phyloP scores from a whole-genome alignment of 2,113 vertebrate species.

The Daubentonia madagascariensis region DNA sequence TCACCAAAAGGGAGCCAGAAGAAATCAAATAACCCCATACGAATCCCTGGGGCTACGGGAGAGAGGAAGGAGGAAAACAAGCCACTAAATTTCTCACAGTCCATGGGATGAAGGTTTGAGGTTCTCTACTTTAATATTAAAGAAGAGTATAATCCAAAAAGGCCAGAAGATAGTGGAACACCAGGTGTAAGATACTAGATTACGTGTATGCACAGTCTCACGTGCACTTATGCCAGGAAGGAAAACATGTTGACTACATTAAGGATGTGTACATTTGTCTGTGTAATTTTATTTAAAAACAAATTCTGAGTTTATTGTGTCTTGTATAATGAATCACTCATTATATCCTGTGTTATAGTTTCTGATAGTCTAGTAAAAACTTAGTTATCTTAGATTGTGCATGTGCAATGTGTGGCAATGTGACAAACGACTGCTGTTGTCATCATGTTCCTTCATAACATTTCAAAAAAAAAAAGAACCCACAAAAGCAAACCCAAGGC shows the following conservation, averaged over 20 bases:
- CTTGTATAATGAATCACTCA: neutral
- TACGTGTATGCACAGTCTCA: neutral
- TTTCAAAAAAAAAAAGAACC: neutral
- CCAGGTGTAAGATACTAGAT: neutral
- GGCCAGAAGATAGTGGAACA: rapidly evolving
- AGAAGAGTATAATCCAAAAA: neutral
- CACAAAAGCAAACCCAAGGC: neutral
- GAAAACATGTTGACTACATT: neutral
- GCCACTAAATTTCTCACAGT: neutral
- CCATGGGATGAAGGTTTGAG: neutral
- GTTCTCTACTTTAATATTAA: neutral
- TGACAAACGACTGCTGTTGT: rapidly evolving
- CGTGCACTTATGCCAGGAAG: neutral
- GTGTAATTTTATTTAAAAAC: neutral
- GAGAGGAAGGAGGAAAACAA: neutral
- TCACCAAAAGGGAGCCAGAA: neutral
- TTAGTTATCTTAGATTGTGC: neutral
- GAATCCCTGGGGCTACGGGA: neutral
- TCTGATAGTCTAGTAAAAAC: neutral
- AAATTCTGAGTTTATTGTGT: neutral
- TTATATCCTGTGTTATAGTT: neutral
- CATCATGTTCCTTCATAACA: neutral
- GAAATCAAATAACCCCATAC: neutral
- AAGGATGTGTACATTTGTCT: neutral
- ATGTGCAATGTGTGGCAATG: neutral